Base-by-base conservation (phyloP, 2,888 invertebrate species). In the Smittia sp. region DNA sequence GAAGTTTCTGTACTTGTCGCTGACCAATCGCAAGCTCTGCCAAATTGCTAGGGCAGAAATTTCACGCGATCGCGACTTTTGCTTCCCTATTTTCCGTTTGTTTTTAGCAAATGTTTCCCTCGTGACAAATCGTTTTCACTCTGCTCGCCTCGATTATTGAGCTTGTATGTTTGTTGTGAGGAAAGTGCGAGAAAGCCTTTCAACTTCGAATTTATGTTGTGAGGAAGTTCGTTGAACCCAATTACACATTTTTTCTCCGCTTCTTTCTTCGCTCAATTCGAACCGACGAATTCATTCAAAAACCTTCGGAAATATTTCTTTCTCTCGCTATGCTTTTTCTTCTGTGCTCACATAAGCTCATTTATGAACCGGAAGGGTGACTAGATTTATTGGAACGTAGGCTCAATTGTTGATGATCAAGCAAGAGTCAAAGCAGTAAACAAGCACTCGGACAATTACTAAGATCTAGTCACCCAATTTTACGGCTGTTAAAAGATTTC, bases 171-270 rank as follows among this genome's bases (percentile, higher is more conserved):
- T n/a, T n/a, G 46, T 46, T 15, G 15, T 46, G 46, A 46, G 46
- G 46, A 46, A 46, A 46, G 46, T 46, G 46, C 46, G 46, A 46
- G 46, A 46, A 46, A 46, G 22, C 9, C 58, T 58, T 58, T 58
- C 20, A 20, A 1, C 22, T 18, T 11, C n/a, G 22, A 2, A 58
- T 20, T 58, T 58, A 20, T 20, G 9, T 18, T 58, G 24, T 11
- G 63, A 63, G 27, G 27, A n/a, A 32, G 63, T 63, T 63, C 63
- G 25, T n/a, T 63, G 63, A 63, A 63, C 63, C 25, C 27, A 58
- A 7, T 63, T 25, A 63, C 63, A 63, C 63, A 63, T 4, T 25
- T 63, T 63, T 63, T 27, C 27, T n/a, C 27, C 13, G 11, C 63
- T 63, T 27, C 2, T 22, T 63, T 13, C n/a, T 20, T 63, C 25